These are phyloP conservation scores for Psylliodes chrysocephalus DNA, from an alignment of 2,888 invertebrate species.

Conservation along the genomic window DNA sequence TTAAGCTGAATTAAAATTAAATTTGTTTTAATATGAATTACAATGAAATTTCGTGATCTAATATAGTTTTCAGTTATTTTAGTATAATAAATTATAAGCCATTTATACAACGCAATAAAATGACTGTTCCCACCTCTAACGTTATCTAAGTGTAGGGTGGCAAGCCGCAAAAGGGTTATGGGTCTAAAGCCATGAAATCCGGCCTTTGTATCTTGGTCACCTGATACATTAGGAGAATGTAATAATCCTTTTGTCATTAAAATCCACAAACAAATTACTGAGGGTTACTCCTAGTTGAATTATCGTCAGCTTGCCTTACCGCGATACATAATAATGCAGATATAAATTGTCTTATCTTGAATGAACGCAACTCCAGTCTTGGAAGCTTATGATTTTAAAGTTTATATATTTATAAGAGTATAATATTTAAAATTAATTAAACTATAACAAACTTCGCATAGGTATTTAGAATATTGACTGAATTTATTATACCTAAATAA, in stretches of 20 bases:
- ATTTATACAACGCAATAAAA: too few relatives aligned
- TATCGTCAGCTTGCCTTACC: slow-evolving; percentile 36
- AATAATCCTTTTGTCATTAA: slow-evolving; percentile 52
- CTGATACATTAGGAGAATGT: slow-evolving; percentile 50
- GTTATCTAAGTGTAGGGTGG: slow-evolving; percentile 32
- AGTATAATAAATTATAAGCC: too few relatives aligned
- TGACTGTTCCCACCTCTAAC: slow-evolving; percentile 23
- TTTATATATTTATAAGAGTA: too few relatives aligned
- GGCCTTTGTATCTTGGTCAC: slow-evolving; percentile 48
- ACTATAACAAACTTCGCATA: too few relatives aligned
- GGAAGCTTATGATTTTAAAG: slow-evolving; percentile 1
- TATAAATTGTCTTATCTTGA: slow-evolving; percentile 35
- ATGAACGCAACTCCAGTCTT: slow-evolving; percentile 22
- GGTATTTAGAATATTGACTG: too few relatives aligned
- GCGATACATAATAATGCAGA: slow-evolving; percentile 36
- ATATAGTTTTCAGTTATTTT: too few relatives aligned
- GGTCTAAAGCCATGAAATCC: slow-evolving; percentile 49
- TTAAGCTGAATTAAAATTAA: too few relatives aligned
- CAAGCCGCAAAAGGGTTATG: slow-evolving; percentile 40
- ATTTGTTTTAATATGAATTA: too few relatives aligned
- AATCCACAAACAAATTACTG: slow-evolving; percentile 48
- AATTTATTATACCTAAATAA: too few relatives aligned
- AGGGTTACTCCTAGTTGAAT: slow-evolving; percentile 42
- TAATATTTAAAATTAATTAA: too few relatives aligned
- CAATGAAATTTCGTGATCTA: too few relatives aligned